Conservation (phyloP, 1,140 invertebrate species). For the Drosophila elegans region DNA sequence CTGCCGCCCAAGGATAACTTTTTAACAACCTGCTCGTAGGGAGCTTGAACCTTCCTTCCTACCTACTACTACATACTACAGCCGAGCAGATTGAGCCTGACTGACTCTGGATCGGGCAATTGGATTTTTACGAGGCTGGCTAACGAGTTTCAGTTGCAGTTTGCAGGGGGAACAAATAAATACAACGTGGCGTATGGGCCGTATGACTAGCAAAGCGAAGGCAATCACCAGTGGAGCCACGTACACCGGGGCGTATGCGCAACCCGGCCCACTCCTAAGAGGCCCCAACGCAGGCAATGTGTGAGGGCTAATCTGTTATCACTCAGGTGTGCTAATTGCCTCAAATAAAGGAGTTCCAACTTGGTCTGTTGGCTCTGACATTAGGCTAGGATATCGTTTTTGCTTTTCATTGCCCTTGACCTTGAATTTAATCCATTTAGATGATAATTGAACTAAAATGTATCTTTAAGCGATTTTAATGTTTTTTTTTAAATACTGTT, state of each 20-base stretch:
- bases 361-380: neutral
- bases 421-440: constrained; percentile 4
- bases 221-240: constrained; percentile 48
- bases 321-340: constrained; percentile 45
- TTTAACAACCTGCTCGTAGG: constrained; percentile 58
- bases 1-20: constrained; percentile 71
- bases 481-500: too few species aligned
- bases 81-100: constrained; percentile 28
- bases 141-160: constrained; percentile 71
- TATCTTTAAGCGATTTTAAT: too few species aligned
- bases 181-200: constrained; percentile 62
- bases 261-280: constrained; percentile 6
- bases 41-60: constrained; percentile 8
- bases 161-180: constrained; percentile 62
- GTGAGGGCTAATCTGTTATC: constrained; percentile 38
- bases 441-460: neutral
- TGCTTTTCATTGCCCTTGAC: neutral
- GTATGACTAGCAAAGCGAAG: constrained; percentile 42
- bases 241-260: constrained; percentile 41
- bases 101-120: constrained; percentile 31
- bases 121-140: constrained; percentile 68
- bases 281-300: constrained; percentile 5
- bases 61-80: constrained; percentile 15
- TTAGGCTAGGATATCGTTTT: neutral
- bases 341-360: neutral